Percentiles rank a stretch among this genome's conserved stretches.
Evolutionary conservation across 1,140 invertebrate genomes (phyloP).

Genomic region (Leptinotarsa defecta): DNA sequence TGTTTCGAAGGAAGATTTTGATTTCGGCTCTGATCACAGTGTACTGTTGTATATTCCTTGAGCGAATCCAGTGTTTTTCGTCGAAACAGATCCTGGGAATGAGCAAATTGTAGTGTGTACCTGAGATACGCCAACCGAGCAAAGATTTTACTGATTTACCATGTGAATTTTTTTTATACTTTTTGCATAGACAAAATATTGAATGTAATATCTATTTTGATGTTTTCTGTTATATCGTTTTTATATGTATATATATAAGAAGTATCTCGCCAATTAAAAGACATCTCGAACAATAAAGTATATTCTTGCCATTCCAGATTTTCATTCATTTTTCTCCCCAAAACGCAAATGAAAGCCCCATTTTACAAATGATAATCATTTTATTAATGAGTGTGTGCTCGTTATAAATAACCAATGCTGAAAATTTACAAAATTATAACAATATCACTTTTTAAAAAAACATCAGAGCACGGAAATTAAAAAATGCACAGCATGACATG

Average conservation of each 20-base stretch:
- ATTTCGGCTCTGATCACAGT: too few species aligned
- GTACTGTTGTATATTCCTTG: too few species aligned
- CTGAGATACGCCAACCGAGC: too few species aligned
- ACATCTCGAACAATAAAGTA: conserved; percentile 6
- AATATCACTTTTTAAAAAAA: conserved; percentile 51
- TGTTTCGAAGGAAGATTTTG: too few species aligned
- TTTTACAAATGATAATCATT: conserved; percentile 39
- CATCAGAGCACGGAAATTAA: conserved; percentile 44
- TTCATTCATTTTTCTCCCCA: background rate
- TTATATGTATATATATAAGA: too few species aligned
- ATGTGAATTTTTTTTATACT: background rate
- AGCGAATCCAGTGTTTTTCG: too few species aligned
- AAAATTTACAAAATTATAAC: conserved; percentile 40
- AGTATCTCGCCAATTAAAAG: background rate
- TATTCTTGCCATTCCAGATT: background rate
- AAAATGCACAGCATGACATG: conserved; percentile 44
- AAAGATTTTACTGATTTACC: background rate
- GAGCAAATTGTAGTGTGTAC: too few species aligned
- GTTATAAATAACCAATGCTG: conserved; percentile 44
- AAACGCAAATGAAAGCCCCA: background rate
- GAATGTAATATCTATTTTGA: background rate
- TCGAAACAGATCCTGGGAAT: too few species aligned
- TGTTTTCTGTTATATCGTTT: background rate
- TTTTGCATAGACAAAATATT: background rate
- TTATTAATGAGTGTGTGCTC: conserved; percentile 43